Percentiles rank a stretch among this genome's conserved stretches.
Conservation (phyloP, 2,113 vertebrate genomes). For the Chloropsis hardwickii region DNA sequence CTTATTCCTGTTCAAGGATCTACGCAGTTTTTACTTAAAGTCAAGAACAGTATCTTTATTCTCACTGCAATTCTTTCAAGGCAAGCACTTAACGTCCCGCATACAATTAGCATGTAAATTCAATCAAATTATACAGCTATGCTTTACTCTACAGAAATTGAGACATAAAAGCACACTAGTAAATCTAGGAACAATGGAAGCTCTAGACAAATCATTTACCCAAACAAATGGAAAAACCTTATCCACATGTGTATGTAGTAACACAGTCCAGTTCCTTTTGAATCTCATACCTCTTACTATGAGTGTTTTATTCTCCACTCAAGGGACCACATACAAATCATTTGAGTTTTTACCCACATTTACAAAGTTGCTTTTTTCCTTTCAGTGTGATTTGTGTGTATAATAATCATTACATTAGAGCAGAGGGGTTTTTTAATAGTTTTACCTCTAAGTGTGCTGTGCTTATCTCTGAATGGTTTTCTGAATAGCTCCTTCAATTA, state of each 20-base stretch:
- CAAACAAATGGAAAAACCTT: not conserved
- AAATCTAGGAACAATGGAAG: not conserved
- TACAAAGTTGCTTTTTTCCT: not conserved
- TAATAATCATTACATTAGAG: not conserved
- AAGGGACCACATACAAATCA: not conserved
- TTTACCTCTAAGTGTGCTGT: not conserved
- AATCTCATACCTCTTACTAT: not conserved
- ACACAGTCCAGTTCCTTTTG: not conserved
- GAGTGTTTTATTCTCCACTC: not conserved
- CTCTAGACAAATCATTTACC: not conserved
- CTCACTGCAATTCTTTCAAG: slow-evolving; percentile 7
- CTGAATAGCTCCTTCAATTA: not conserved
- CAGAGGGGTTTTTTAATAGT: not conserved
- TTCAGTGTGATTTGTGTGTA: not conserved
- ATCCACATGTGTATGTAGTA: not conserved
- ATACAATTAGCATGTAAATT: slow-evolving; percentile 2
- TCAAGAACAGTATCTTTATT: slow-evolving; percentile 45
- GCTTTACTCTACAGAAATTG: slow-evolving; percentile 9
- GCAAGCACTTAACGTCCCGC: not conserved
- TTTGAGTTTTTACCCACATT: not conserved
- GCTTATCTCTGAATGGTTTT: not conserved
- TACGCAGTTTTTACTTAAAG: not conserved
- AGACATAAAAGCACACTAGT: not conserved
- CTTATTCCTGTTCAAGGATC: not conserved
- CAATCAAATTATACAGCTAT: slow-evolving; percentile 11